Conservation (phyloP, 1,140 invertebrate genomes). For the Octopus bimaculoides region DNA sequence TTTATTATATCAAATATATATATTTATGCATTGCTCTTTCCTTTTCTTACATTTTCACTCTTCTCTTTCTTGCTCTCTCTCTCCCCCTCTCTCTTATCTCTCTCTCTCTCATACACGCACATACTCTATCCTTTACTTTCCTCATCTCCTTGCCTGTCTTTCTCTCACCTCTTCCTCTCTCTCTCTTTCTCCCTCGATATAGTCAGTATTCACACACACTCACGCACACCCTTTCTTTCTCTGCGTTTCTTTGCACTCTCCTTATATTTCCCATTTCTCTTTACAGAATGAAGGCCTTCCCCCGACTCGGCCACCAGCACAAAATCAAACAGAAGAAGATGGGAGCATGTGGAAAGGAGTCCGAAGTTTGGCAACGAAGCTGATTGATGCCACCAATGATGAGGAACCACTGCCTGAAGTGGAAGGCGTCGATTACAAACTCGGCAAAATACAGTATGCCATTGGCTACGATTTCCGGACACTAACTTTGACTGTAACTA, state of each 20-base stretch:
- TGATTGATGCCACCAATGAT: constrained; percentile 45
- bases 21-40: too few relatives aligned
- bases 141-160: too few relatives aligned
- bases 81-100: too few relatives aligned
- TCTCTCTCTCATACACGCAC: too few relatives aligned
- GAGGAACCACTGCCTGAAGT: constrained; percentile 32
- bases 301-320: background rate
- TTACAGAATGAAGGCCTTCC: background rate
- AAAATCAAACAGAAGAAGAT: constrained; percentile 10
- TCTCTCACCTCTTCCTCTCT: too few relatives aligned
- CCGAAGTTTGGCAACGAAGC: constrained; percentile 44
- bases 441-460: constrained; percentile 79
- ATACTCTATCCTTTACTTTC: too few relatives aligned
- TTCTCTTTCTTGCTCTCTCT: too few relatives aligned
- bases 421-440: constrained; percentile 49
- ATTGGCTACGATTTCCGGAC: constrained; percentile 94
- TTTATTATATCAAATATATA: too few relatives aligned
- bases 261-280: background rate
- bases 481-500: constrained; percentile 82
- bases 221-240: too few relatives aligned
- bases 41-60: too few relatives aligned
- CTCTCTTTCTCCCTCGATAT: too few relatives aligned
- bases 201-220: too few relatives aligned
- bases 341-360: constrained; percentile 35
- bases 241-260: background rate